phyloP scores from a whole-genome alignment of 2,888 invertebrate genomes.

The Epinotia bilunana region DNA sequence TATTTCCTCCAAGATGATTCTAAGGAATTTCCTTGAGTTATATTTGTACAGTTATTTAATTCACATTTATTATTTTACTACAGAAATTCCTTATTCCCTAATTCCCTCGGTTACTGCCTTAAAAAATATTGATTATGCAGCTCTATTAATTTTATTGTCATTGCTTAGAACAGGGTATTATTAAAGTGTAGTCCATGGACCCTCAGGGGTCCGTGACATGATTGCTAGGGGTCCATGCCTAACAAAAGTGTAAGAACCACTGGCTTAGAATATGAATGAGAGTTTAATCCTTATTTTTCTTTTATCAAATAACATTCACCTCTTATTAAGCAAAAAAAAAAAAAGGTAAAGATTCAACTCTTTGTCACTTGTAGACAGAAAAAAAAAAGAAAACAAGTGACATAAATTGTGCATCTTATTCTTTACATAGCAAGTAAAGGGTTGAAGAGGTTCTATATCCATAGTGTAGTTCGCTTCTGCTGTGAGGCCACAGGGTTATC shows the following conservation, averaged over 20 bases:
- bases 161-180: no score
- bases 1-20: conserved; percentile 3
- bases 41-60: neutral
- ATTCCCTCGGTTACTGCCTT: neutral
- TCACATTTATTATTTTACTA: neutral
- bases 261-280: neutral
- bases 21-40: conserved; percentile 5
- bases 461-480: neutral
- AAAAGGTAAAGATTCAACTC: no score
- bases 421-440: neutral
- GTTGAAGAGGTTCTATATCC: neutral
- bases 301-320: neutral
- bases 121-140: neutral
- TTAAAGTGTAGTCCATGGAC: no score
- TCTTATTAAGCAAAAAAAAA: no score
- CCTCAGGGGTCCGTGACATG: no score
- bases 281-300: neutral
- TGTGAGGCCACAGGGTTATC: conserved; percentile 15
- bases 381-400: no score
- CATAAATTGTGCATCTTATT: no score
- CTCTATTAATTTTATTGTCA: neutral
- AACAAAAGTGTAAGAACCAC: no score
- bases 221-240: no score
- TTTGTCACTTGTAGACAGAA: no score
- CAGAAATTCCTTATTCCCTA: neutral